Base-by-base conservation (phyloP, 1,140 invertebrate genomes). In the Drosophila nigrodunni region DNA sequence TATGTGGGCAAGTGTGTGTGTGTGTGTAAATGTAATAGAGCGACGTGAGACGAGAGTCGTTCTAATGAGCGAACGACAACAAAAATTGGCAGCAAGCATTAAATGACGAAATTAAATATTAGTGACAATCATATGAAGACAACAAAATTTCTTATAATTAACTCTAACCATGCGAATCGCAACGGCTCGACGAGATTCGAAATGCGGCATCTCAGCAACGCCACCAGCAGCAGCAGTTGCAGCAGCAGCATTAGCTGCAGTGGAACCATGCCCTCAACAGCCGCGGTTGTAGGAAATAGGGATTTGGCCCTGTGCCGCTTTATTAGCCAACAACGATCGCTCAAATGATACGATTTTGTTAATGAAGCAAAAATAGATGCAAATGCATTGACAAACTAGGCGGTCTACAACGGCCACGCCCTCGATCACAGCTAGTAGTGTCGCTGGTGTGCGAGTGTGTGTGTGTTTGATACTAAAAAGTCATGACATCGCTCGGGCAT, bases 341-440 rank as follows among this genome's bases (percentile, higher is more conserved):
- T 78, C 64, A 70, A 80, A 80, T 74, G 78, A 89, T 89, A 89
- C 88, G 85, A 89, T 82, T 89, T 89, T 78, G 74, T 89, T 89
- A 89, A 89, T 89, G 86, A 89, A 89, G 86, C 85, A 89, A 89
- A 89, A 89, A 89, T 89, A 89, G 85, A 85, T 89, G 78, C 85
- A 76, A 39, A 44, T 39, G 59, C 60, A 55, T 11, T 43, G 37
- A 43, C 69, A 35, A 64, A 43, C 50, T 78, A 75, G 69, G 74
- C 74, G 59, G 72, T 77, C 62, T 80, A 71, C 76, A 58, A 64
- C 86, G 78, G 87, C 82, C 82, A 72, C 86, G 82, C 81, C 81
- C 78, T 54, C 71, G 25, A 37, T 55, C 21, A 10, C 39, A 44
- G 54, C 18, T 50, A 34, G 46, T 50, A 18, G 46, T 21, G 10